Evolutionary conservation across 2,888 invertebrate species (phyloP), one percentile per base, ranked within the genome.

Genomic region (Xestia rhomboidea): DNA sequence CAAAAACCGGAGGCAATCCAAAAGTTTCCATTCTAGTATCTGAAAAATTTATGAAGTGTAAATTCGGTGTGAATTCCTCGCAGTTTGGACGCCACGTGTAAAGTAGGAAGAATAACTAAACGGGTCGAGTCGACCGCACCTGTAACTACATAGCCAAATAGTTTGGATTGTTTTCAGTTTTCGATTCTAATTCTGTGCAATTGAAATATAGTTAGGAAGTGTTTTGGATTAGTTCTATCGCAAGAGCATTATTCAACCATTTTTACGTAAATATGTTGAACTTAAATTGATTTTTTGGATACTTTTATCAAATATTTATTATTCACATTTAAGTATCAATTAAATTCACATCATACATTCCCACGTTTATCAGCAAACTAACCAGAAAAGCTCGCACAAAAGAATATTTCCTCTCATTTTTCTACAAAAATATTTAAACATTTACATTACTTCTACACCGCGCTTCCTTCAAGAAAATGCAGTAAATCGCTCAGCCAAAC

Each of bases 41-140:
- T 69, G 74, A 74, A 72, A 77, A 72, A 74, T 82, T 13, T 77
- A 69, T 72, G 41, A 82, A 75, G 34, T 78, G 68, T 60, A 74
- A 75, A 78, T 72, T 41, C 49, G 10, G 18, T 15, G 51, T 27
- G 68, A 78, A 82, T 72, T 7, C 51, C n/a, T 15, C 21, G 30
- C 15, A 8, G 34, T 66, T 24, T 38, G 27, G 30, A 69, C 27
- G 62, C 62, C 77, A 57, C 34, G 44, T 68, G 66, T 46, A 30
- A 64, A 66, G n/a, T 18, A 51, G 34, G 30, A 66, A 69, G 27
- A 69, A 41, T 70, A 70, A 57, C 68, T 30, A n/a, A 68, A 38
- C 34, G n/a, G 46, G 60, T 60, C 21, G 11, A 64, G 15, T 24
- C 30, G 24, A 41, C 13, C 2, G 18, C 1, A 44, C 7, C 21